Percentiles rank a stretch among this genome's conserved stretches.
These are phyloP conservation scores for Trimorus sp. DNA, from an alignment of 2,888 invertebrate genomes.

Conservation along the genomic window DNA sequence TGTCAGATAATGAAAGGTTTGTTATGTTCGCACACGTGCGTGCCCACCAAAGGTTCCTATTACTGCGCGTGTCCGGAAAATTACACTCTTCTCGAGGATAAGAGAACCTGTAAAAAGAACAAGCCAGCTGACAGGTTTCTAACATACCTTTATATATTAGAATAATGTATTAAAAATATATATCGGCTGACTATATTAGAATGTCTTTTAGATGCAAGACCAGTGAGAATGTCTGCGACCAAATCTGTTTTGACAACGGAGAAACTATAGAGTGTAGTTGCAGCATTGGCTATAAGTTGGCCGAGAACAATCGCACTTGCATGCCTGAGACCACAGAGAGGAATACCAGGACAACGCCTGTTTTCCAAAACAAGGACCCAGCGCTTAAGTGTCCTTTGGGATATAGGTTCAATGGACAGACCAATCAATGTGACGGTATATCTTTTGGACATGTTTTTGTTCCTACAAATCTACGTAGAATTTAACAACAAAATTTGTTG, in stretches of 20 bases:
- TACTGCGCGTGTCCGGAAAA: conserved; percentile 88
- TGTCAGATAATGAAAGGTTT: conserved; percentile 83
- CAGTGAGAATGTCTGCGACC: conserved; percentile 87
- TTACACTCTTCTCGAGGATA: conserved; percentile 87
- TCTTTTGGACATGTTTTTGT: too few relatives aligned
- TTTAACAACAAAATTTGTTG: too few relatives aligned
- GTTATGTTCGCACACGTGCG: conserved; percentile 90
- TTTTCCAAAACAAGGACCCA: conserved; percentile 69
- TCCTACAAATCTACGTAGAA: too few relatives aligned
- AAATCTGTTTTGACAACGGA: conserved; percentile 88
- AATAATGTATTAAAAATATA: too few relatives aligned
- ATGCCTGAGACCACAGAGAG: conserved; percentile 77
- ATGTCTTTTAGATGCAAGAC: conserved; percentile 83
- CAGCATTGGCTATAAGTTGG: conserved; percentile 86
- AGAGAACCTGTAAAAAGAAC: conserved; percentile 85
- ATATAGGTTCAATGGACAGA: conserved; percentile 75
- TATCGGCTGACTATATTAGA: not conserved
- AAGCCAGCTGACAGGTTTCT: conserved; percentile 74
- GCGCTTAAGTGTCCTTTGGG: conserved; percentile 75
- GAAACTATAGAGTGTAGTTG: conserved; percentile 88
- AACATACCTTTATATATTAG: too few relatives aligned
- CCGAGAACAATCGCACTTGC: conserved; percentile 86
- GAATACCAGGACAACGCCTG: conserved; percentile 61
- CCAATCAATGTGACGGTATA: conserved; percentile 78
- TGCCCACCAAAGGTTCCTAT: conserved; percentile 88